These are phyloP conservation scores for Eupithecia inturbata DNA, from an alignment of 2,888 invertebrate genomes.

Conservation along the genomic window DNA sequence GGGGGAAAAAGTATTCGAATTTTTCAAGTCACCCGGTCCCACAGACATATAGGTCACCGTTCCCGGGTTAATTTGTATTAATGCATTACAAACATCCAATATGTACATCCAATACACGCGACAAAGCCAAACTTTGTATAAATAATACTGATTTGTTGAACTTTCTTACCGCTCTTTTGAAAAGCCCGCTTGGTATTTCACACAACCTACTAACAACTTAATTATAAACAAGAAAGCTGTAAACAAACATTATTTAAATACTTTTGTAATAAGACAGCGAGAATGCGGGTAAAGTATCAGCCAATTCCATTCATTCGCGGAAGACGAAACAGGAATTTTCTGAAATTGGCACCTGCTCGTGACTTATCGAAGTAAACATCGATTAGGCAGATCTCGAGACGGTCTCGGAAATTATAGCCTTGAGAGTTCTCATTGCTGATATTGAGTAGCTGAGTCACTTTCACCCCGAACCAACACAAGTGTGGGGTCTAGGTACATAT, in stretches of 20 bases:
- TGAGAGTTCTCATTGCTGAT: constrained; percentile 27
- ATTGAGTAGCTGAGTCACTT: constrained; percentile 10
- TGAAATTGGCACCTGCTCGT: constrained; percentile 57
- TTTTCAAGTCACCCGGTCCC: too few species aligned
- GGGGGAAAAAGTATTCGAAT: too few species aligned
- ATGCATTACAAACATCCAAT: neutral
- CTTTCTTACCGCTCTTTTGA: constrained; percentile 1
- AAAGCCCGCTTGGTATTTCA: constrained; percentile 7
- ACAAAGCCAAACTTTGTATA: neutral
- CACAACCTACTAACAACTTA: constrained; percentile 15
- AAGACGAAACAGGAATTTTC: constrained; percentile 39
- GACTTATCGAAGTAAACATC: constrained; percentile 67
- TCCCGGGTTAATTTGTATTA: too few species aligned
- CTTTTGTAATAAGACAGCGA: constrained; percentile 19
- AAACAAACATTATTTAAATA: constrained; percentile 21
- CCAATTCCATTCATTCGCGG: constrained; percentile 37
- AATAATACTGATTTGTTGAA: constrained; percentile 8
- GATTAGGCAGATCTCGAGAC: constrained; percentile 58
- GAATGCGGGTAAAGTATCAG: constrained; percentile 22
- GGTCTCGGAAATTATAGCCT: constrained; percentile 56
- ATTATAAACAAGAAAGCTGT: constrained; percentile 22
- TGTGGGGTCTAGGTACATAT: too few species aligned
- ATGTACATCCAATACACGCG: neutral
- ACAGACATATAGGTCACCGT: too few species aligned
- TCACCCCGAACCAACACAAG: too few species aligned